Conservation (phyloP, 1,140 invertebrate genomes). For the Pararge aegeria region DNA sequence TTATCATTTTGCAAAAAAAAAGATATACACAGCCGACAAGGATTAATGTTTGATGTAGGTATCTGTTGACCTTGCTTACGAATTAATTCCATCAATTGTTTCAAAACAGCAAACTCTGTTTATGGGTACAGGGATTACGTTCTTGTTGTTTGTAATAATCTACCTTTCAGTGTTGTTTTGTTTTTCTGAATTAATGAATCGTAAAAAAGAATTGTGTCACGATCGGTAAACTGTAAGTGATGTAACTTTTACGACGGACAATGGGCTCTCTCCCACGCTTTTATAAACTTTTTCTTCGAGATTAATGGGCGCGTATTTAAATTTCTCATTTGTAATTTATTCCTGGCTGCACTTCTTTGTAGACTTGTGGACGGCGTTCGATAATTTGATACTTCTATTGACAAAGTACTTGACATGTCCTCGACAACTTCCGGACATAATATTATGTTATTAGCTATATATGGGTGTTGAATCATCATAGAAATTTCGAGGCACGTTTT, state of each 20-base stretch:
- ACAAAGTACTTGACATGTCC: conserved; percentile 26
- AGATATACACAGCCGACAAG: conserved; percentile 30
- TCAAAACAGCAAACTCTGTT: conserved; percentile 30
- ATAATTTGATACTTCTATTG: conserved; percentile 43
- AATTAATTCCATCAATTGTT: conserved; percentile 52
- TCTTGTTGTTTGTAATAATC: conserved; percentile 38
- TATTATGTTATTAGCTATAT: conserved; percentile 13
- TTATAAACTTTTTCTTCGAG: conserved; percentile 13
- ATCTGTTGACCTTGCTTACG: conserved; percentile 45
- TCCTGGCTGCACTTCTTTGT: conserved; percentile 17
- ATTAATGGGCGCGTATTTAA: conserved; percentile 29
- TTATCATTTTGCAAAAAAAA: conserved; percentile 26
- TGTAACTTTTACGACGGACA: conserved; percentile 36
- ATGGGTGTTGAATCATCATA: conserved; percentile 12
- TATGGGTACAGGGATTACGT: conserved; percentile 33
- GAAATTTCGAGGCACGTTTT: conserved; percentile 52
- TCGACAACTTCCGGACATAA: conserved; percentile 28
- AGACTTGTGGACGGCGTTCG: conserved; percentile 22
- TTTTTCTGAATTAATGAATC: conserved; percentile 28
- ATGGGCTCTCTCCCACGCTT: conserved; percentile 25
- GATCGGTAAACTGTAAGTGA: conserved; percentile 24
- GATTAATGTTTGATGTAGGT: conserved; percentile 35
- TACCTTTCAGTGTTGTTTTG: conserved; percentile 43
- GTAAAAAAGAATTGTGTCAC: conserved; percentile 7
- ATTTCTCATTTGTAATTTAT: conserved; percentile 23